Conservation (phyloP, 2,888 invertebrate genomes). For the Bembecia ichneumoniformis region DNA sequence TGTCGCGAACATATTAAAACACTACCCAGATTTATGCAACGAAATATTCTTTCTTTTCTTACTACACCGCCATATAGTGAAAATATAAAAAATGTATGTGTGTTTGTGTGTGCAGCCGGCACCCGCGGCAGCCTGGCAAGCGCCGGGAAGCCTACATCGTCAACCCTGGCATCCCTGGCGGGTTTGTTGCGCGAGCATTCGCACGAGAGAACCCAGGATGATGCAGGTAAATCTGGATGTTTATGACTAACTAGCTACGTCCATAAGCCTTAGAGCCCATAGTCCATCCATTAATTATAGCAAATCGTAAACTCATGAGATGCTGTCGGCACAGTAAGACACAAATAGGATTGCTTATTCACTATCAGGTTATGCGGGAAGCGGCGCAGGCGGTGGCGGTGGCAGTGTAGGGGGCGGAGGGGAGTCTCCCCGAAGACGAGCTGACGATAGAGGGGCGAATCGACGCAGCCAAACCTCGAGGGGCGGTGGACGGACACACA, state of each 20-base stretch:
- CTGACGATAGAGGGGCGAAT: no score
- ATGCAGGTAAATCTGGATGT: constrained; percentile 22
- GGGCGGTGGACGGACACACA: constrained; percentile 9
- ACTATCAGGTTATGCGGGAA: constrained; percentile 9
- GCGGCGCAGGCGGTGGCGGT: constrained; percentile 4
- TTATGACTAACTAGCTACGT: no score
- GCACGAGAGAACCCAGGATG: constrained; percentile 41
- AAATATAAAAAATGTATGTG: no score
- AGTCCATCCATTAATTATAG: no score
- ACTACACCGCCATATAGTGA: no score
- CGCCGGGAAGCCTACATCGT: constrained; percentile 89
- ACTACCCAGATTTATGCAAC: no score
- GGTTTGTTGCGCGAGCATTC: constrained; percentile 73
- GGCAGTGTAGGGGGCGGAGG: constrained; percentile 25
- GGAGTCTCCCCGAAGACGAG: constrained; percentile 8
- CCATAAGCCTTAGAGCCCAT: no score
- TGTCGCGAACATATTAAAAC: no score
- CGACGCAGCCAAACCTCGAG: no score
- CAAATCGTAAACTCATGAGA: no score
- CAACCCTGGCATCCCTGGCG: constrained; percentile 87
- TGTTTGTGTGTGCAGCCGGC: constrained; percentile 56
- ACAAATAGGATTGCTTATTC: constrained; percentile 10
- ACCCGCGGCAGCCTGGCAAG: constrained; percentile 88
- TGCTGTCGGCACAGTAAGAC: constrained; percentile 14
- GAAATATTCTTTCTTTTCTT: no score